A percentile compares a stretch with the other conserved stretches of the same genome.
Conservation (phyloP, 2,888 invertebrate genomes). For the Mythimna albipuncta region DNA sequence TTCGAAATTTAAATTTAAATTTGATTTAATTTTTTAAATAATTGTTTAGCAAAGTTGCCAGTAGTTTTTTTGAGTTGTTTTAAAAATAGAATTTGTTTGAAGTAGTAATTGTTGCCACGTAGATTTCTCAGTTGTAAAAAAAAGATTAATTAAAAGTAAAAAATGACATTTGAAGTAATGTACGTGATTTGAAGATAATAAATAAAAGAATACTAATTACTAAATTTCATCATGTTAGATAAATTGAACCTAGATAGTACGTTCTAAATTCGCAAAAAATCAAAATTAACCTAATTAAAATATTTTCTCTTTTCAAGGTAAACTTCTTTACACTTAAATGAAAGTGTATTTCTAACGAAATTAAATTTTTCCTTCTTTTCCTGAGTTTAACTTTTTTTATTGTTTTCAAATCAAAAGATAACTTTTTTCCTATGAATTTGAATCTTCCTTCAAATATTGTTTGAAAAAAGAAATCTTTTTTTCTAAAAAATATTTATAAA, state of each 20-base stretch:
- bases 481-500: constrained; percentile 28
- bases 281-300: constrained; percentile 37
- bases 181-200: constrained; percentile 68
- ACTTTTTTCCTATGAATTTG: constrained; percentile 24
- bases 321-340: constrained; percentile 52
- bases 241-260: constrained; percentile 61
- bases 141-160: constrained; percentile 33
- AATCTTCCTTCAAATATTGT: constrained; percentile 16
- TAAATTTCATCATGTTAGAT: constrained; percentile 52
- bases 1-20: constrained; percentile 9
- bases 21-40: constrained; percentile 7
- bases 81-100: constrained; percentile 23
- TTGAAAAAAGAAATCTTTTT: constrained; percentile 1
- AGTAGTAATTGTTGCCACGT: constrained; percentile 46
- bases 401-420: constrained; percentile 41
- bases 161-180: constrained; percentile 59
- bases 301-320: constrained; percentile 49
- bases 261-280: constrained; percentile 49
- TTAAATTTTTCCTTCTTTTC: constrained; percentile 24
- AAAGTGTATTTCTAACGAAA: constrained; percentile 33
- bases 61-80: constrained; percentile 20
- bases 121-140: constrained; percentile 27
- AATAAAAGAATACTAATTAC: constrained; percentile 59
- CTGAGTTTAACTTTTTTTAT: constrained; percentile 44
- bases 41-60: constrained; percentile 14